phyloP scores from a whole-genome alignment of 1,140 invertebrate genomes.

The Drosophila asahinai region DNA sequence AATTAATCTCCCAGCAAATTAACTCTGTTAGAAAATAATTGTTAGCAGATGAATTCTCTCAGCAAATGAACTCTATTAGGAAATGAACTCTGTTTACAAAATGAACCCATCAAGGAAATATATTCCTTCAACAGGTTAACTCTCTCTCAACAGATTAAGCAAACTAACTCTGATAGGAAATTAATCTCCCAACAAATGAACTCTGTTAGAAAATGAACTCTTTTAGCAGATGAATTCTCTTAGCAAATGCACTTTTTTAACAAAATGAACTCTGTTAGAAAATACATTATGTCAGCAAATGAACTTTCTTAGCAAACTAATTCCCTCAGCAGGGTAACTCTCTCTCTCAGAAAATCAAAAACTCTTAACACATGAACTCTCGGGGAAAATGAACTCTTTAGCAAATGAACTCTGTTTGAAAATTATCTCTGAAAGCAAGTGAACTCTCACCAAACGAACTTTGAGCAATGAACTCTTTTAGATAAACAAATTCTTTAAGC shows the following conservation, averaged over 20 bases:
- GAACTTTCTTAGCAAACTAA: not conserved
- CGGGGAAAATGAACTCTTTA: not conserved
- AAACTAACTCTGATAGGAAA: not conserved
- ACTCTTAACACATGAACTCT: not conserved
- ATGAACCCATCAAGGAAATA: not conserved
- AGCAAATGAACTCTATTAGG: not conserved
- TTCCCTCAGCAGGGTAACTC: too few relatives aligned
- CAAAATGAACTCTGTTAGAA: not conserved
- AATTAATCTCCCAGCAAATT: too few relatives aligned
- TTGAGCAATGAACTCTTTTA: too few relatives aligned
- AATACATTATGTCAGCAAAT: not conserved
- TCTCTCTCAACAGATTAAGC: too few relatives aligned
- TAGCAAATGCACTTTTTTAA: not conserved
- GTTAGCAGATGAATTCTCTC: too few relatives aligned
- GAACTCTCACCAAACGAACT: not conserved
- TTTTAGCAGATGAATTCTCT: too few relatives aligned
- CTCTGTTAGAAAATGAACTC: not conserved
- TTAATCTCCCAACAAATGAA: not conserved
- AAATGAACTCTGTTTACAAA: not conserved
- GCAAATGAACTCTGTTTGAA: not conserved
- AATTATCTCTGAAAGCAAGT: not conserved
- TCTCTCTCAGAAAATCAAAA: too few relatives aligned
- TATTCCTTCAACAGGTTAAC: too few relatives aligned
- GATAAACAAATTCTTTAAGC: too few relatives aligned
- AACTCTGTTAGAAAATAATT: not conserved